Evolutionary conservation across 2,113 vertebrate genomes (phyloP).

Genomic region (Thryonomys swinderianus): DNA sequence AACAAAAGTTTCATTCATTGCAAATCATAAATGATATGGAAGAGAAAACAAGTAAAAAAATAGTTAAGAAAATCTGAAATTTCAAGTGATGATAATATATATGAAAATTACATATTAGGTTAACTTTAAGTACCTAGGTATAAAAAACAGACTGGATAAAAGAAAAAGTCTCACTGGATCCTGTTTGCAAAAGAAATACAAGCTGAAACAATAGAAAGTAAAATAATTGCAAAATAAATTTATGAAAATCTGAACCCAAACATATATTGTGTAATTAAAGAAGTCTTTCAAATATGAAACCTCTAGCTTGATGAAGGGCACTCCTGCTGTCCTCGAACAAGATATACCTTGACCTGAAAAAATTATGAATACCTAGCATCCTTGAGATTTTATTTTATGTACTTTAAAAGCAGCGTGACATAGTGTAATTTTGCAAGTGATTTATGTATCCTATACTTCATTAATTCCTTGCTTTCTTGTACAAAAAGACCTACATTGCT

Average conservation of each 20-base stretch:
- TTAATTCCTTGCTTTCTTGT: background rate
- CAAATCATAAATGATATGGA: background rate
- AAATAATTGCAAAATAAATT: too few species aligned
- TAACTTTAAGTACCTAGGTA: background rate
- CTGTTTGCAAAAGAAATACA: background rate
- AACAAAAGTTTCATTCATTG: background rate
- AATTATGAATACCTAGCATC: background rate
- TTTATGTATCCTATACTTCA: background rate
- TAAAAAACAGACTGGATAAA: background rate
- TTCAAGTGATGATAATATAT: background rate
- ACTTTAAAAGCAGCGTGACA: background rate
- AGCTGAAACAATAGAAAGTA: too few species aligned
- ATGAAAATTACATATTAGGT: background rate
- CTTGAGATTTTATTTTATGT: background rate
- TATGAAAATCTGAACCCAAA: too few species aligned
- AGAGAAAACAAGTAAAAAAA: background rate
- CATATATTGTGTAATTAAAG: too few species aligned
- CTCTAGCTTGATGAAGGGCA: too few species aligned
- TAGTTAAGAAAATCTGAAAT: background rate
- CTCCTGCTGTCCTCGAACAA: background rate
- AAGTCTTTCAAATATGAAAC: too few species aligned
- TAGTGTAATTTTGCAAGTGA: background rate
- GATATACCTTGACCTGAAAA: background rate
- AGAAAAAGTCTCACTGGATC: background rate
- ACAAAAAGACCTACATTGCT: background rate